phyloP scores from a whole-genome alignment of 2,113 vertebrate species.

The Odocoileus virginianus region DNA sequence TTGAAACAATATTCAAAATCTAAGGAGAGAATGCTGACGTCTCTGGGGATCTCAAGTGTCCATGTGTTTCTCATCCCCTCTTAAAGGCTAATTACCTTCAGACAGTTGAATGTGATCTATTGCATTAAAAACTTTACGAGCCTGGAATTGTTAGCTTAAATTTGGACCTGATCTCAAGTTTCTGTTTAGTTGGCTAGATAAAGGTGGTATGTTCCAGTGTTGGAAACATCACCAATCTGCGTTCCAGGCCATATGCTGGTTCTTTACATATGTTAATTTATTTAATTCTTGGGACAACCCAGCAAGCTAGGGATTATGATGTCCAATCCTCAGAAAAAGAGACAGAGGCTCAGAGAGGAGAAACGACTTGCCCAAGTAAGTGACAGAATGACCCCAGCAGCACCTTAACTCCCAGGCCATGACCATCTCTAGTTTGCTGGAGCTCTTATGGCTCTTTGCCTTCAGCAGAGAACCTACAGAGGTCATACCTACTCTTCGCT shows the following conservation, averaged over 20 bases:
- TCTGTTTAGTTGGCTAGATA: background rate
- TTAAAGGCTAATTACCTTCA: conserved; percentile 25
- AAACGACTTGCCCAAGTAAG: background rate
- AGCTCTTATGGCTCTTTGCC: background rate
- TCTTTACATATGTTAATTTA: background rate
- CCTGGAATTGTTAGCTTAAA: background rate
- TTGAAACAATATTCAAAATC: background rate
- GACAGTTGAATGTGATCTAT: background rate
- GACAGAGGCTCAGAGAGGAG: background rate
- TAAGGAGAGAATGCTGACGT: conserved; percentile 5
- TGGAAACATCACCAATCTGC: background rate
- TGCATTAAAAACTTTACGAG: background rate
- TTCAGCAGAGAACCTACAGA: background rate
- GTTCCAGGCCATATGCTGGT: background rate
- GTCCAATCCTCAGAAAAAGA: background rate
- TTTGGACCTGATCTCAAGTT: background rate
- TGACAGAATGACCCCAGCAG: background rate
- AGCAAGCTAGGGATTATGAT: background rate
- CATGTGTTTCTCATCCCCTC: conserved; percentile 17
- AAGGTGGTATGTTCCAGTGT: background rate
- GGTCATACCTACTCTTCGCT: background rate
- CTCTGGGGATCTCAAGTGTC: background rate
- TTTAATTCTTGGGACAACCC: background rate
- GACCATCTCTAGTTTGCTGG: background rate
- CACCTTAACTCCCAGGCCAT: background rate